A percentile compares a stretch with the other conserved stretches of the same genome.
Evolutionary conservation across 1,140 invertebrate genomes (phyloP).

Genomic region (Nasonia giraulti): DNA sequence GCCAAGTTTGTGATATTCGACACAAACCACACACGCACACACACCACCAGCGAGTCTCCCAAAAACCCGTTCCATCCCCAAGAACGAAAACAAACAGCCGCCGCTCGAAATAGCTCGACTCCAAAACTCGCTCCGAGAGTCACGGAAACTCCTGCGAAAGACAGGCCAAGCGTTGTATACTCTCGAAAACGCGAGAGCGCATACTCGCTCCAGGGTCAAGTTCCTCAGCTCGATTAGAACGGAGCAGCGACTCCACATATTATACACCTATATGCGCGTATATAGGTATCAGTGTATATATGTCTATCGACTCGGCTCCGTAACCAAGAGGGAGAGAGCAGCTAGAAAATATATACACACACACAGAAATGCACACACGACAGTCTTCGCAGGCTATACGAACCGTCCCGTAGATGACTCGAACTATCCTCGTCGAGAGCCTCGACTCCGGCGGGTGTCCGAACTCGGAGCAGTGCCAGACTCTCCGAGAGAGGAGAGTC

Average conservation of each 20-base stretch:
- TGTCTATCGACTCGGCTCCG: background rate
- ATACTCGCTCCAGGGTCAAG: slow-evolving; percentile 48
- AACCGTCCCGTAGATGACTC: background rate
- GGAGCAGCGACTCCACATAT: background rate
- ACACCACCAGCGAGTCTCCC: background rate
- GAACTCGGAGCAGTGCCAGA: background rate
- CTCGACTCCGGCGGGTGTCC: background rate
- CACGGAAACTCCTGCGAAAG: background rate
- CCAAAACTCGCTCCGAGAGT: background rate
- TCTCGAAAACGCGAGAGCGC: slow-evolving; percentile 46
- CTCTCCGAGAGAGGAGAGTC: slow-evolving; percentile 7
- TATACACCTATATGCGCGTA: background rate
- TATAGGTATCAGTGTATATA: background rate
- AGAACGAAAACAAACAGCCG: background rate
- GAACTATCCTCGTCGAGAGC: background rate
- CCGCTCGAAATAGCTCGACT: background rate
- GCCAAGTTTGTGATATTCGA: background rate
- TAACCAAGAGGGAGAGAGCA: slow-evolving; percentile 9
- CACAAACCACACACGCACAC: background rate
- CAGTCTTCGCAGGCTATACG: background rate
- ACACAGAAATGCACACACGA: too few species aligned
- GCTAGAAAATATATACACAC: background rate
- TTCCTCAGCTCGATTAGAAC: slow-evolving; percentile 30
- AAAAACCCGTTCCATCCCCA: background rate
- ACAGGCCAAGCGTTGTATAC: background rate